Evolutionary conservation across 1,140 invertebrate genomes (phyloP).

Genomic region (Brachystomella parvula): DNA sequence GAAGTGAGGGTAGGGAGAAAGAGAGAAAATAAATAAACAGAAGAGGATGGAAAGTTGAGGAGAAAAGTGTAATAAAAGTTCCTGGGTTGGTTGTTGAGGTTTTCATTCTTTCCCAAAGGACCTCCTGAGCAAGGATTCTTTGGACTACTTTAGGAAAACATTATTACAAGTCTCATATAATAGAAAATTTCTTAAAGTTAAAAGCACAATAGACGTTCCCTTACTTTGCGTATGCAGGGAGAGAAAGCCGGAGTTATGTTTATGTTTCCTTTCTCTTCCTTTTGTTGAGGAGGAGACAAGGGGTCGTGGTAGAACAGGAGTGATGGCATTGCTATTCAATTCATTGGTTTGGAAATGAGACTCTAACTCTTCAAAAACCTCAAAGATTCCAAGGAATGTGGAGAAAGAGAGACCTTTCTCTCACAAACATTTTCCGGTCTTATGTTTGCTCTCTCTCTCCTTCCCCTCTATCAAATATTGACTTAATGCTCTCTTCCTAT

Average conservation of each 20-base stretch:
- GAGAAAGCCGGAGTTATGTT: background rate
- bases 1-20: background rate
- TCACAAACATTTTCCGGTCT: background rate
- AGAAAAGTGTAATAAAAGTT: background rate
- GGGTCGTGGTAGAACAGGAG: background rate
- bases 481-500: slow-evolving; percentile 24
- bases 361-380: background rate
- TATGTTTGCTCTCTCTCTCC: slow-evolving; percentile 29
- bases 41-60: background rate
- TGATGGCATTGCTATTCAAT: background rate
- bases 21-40: background rate
- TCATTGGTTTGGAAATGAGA: slow-evolving; percentile 12
- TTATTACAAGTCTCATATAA: background rate
- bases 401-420: background rate
- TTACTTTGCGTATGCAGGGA: background rate
- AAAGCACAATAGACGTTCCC: background rate
- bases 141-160: background rate
- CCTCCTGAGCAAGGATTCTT: no score
- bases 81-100: background rate
- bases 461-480: slow-evolving; percentile 29
- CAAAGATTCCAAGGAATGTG: background rate
- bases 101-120: background rate
- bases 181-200: background rate
- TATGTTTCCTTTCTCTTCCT: background rate
- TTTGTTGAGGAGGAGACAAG: background rate